A percentile compares a stretch with the other conserved stretches of the same genome.
phyloP scores from a whole-genome alignment of 2,113 vertebrate genomes.

The Podiceps cristatus region DNA sequence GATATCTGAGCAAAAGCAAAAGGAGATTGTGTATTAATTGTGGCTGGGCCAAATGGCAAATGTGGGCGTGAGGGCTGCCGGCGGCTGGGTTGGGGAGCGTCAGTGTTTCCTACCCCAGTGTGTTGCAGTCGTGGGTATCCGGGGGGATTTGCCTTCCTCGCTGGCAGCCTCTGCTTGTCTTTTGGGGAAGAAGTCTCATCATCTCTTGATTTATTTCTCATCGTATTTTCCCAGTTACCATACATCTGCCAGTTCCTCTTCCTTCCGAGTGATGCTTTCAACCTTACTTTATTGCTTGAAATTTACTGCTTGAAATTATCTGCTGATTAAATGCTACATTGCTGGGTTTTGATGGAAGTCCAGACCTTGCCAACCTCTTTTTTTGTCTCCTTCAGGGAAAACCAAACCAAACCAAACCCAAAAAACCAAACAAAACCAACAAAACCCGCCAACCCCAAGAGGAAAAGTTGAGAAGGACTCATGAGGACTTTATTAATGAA shows the following conservation, averaged over 20 bases:
- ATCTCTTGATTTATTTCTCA: not conserved
- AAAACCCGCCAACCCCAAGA: no score
- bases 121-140: accelerated
- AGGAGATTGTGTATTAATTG: not conserved
- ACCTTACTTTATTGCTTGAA: not conserved
- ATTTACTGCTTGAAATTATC: not conserved
- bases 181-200: not conserved
- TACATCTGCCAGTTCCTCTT: not conserved
- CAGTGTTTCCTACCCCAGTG: accelerated
- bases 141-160: not conserved
- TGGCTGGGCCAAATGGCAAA: not conserved
- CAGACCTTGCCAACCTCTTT: not conserved
- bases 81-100: not conserved
- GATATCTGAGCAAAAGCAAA: not conserved
- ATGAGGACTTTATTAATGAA: accelerated
- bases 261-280: not conserved
- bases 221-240: accelerated
- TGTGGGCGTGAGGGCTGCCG: accelerated
- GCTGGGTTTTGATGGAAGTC: not conserved
- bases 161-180: accelerated
- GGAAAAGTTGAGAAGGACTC: not conserved
- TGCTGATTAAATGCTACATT: not conserved
- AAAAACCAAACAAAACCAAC: no score
- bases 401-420: no score
- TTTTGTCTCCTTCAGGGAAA: not conserved